These are phyloP conservation scores for Anguilla megastoma DNA, from an alignment of 2,797 vertebrate species.

Conservation along the genomic window DNA sequence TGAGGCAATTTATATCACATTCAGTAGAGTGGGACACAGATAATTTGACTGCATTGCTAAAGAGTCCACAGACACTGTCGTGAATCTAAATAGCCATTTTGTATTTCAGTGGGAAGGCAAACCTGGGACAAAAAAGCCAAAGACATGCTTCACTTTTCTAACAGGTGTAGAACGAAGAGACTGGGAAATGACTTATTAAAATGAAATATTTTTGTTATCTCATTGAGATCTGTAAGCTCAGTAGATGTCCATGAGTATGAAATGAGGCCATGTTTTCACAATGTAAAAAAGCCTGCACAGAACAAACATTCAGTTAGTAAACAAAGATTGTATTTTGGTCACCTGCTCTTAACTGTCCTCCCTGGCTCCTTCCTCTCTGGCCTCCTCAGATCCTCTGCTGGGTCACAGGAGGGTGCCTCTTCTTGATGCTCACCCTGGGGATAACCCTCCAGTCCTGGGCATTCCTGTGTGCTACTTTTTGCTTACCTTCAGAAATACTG, in stretches of 20 bases:
- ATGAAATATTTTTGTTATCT: not conserved
- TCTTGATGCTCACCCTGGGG: too few species aligned
- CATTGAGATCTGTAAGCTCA: not conserved
- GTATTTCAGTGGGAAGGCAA: not conserved
- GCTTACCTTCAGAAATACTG: too few species aligned
- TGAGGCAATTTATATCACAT: slow-evolving; percentile 11
- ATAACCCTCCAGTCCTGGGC: too few species aligned
- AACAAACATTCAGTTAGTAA: not conserved
- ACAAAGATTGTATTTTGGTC: too few species aligned
- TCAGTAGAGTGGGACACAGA: not conserved
- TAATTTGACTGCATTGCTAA: slow-evolving; percentile 13
- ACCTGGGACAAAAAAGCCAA: not conserved
- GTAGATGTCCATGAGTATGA: not conserved
- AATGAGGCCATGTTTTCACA: not conserved
- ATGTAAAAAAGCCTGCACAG: not conserved
- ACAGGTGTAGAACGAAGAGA: not conserved
- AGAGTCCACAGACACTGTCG: not conserved
- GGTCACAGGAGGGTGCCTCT: too few species aligned
- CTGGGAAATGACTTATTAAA: not conserved
- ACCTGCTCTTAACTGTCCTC: too few species aligned
- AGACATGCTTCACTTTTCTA: not conserved
- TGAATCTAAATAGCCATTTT: not conserved
- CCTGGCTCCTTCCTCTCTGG: too few species aligned
- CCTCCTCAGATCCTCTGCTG: too few species aligned
- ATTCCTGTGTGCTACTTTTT: too few species aligned